Conservation (phyloP, 1,140 invertebrate genomes). For the Aphaenogaster floridana region DNA sequence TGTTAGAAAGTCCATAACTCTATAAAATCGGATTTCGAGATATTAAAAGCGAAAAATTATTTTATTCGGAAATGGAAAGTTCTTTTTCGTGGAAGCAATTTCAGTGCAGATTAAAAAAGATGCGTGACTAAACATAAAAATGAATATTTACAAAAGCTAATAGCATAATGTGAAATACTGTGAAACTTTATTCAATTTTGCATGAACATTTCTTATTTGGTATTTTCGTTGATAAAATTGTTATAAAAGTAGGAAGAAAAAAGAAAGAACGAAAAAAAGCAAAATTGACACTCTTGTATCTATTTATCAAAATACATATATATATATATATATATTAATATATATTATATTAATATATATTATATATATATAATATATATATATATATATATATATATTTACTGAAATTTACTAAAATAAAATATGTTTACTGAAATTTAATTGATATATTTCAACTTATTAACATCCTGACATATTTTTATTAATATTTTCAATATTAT, state of each 20-base stretch:
- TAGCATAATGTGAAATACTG: background rate
- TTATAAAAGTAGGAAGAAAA: background rate
- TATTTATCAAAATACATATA: background rate
- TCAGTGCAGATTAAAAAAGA: background rate
- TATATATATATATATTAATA: too few species aligned
- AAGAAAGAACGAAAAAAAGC: background rate
- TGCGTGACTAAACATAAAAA: too few species aligned
- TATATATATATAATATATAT: background rate
- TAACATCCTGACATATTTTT: background rate
- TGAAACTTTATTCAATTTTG: background rate
- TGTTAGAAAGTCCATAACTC: background rate
- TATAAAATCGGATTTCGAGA: background rate
- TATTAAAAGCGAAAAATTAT: background rate
- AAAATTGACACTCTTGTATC: background rate
- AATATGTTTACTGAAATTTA: background rate
- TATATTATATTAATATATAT: too few species aligned
- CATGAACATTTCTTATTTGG: background rate
- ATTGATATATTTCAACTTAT: background rate
- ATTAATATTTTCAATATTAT: background rate
- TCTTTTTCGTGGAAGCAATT: background rate
- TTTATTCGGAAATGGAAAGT: background rate
- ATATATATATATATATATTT: background rate
- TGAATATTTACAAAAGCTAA: background rate
- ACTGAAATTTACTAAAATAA: too few species aligned
- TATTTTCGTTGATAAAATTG: background rate